phyloP scores from a whole-genome alignment of 2,113 vertebrate species.

The Neotragus pygmaeus region DNA sequence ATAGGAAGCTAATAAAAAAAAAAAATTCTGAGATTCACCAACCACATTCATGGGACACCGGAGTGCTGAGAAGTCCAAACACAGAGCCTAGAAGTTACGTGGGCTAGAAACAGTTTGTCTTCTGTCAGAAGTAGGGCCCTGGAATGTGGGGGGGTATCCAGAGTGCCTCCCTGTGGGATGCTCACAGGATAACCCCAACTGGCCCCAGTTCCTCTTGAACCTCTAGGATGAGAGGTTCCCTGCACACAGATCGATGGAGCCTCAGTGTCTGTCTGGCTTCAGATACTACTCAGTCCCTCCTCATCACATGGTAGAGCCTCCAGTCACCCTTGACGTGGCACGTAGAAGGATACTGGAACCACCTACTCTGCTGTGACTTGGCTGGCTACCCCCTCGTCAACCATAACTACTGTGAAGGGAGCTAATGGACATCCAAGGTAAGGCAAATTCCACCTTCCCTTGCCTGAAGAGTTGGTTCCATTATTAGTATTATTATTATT shows the following conservation, averaged over 20 bases:
- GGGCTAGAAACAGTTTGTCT: not conserved
- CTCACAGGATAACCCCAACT: not conserved
- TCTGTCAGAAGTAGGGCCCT: not conserved
- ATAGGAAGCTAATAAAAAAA: not conserved
- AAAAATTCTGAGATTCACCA: not conserved
- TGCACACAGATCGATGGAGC: fast-evolving
- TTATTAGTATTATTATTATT: not conserved
- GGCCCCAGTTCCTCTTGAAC: not conserved
- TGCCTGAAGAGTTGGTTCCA: not conserved
- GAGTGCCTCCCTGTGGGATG: not conserved
- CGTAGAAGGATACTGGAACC: not conserved
- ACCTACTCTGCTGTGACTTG: not conserved
- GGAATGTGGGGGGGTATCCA: too few species aligned
- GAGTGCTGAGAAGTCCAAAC: not conserved
- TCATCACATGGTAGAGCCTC: not conserved
- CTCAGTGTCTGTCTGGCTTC: not conserved
- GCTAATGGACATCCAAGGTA: too few species aligned
- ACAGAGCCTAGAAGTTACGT: not conserved
- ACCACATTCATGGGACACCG: not conserved
- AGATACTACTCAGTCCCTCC: not conserved
- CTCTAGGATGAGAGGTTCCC: not conserved
- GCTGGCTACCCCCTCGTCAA: not conserved
- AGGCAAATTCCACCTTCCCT: not conserved
- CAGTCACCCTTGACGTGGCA: fast-evolving
- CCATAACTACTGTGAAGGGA: not conserved